Conservation (phyloP, 30 jellyfish, hydroid and myxozoan species). For the Mastigias papua region DNA sequence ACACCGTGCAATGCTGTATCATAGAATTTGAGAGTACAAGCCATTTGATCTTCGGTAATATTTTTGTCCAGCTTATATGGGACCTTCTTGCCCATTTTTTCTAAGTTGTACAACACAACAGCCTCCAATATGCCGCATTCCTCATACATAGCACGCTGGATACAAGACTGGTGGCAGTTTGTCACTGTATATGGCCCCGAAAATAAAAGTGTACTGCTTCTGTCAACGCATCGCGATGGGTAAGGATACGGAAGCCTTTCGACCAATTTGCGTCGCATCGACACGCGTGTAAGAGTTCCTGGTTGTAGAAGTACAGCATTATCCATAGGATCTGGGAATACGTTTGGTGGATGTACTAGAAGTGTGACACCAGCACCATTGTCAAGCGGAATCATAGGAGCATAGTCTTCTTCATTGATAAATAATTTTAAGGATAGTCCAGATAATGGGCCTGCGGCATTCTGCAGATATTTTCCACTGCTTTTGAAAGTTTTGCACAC, state of each 20-base stretch:
- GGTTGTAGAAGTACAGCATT: slow-evolving; percentile 26
- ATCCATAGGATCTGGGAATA: slow-evolving; percentile 7
- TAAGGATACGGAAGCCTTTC: slow-evolving; percentile 27
- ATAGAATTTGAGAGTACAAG: neutral
- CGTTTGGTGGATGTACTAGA: slow-evolving; percentile 41
- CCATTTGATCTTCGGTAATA: neutral
- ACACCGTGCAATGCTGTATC: neutral
- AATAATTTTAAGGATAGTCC: slow-evolving; percentile 27
- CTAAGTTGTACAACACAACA: neutral
- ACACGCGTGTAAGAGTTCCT: slow-evolving; percentile 29
- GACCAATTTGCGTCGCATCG: neutral
- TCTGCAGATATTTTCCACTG: slow-evolving; percentile 23
- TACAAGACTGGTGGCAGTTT: slow-evolving; percentile 9
- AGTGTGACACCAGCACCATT: slow-evolving; percentile 57
- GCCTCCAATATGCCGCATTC: slow-evolving; percentile 24
- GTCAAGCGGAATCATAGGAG: slow-evolving; percentile 13
- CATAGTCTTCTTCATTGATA: slow-evolving; percentile 45
- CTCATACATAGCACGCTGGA: neutral
- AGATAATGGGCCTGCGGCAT: neutral
- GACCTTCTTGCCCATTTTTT: slow-evolving; percentile 4
- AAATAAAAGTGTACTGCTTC: neutral
- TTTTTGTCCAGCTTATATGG: neutral
- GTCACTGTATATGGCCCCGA: slow-evolving; percentile 40
- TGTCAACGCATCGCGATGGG: slow-evolving; percentile 19
- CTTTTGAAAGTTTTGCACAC: slow-evolving; percentile 58